phyloP scores from a whole-genome alignment of 1,140 invertebrate genomes.

The Linepithema humile region DNA sequence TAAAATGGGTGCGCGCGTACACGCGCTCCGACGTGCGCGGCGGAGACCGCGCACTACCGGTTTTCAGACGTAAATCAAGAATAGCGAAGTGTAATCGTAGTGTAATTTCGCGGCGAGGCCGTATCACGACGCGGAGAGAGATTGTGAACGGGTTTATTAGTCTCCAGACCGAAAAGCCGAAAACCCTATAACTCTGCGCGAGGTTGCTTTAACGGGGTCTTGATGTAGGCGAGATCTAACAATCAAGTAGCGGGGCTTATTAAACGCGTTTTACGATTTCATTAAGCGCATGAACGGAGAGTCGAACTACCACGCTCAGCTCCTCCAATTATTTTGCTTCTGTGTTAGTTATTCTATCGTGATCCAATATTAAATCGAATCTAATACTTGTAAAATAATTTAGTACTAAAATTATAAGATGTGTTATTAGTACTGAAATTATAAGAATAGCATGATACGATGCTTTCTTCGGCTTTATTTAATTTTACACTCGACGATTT shows the following conservation, averaged over 20 bases:
- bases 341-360: not conserved
- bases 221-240: constrained; percentile 1
- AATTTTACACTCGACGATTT: not conserved
- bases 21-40: not conserved
- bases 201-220: constrained; percentile 30
- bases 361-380: constrained; percentile 32
- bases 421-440: not conserved
- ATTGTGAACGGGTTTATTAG: constrained; percentile 64
- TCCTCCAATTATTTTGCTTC: constrained; percentile 11
- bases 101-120: constrained; percentile 59
- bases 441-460: not conserved
- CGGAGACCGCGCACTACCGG: constrained; percentile 65
- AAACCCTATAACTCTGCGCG: constrained; percentile 39
- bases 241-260: constrained; percentile 42
- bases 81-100: constrained; percentile 61
- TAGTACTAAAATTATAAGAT: not conserved
- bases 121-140: constrained; percentile 21
- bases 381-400: not conserved
- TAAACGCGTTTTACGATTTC: constrained; percentile 53
- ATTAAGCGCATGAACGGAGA: constrained; percentile 46
- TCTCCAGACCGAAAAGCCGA: constrained; percentile 32
- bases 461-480: not conserved
- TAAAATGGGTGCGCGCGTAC: constrained; percentile 49
- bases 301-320: constrained; percentile 1
- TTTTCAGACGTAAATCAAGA: constrained; percentile 70